Conservation (phyloP, 2,797 vertebrate genomes). For the Micropoecilia bifurca region DNA sequence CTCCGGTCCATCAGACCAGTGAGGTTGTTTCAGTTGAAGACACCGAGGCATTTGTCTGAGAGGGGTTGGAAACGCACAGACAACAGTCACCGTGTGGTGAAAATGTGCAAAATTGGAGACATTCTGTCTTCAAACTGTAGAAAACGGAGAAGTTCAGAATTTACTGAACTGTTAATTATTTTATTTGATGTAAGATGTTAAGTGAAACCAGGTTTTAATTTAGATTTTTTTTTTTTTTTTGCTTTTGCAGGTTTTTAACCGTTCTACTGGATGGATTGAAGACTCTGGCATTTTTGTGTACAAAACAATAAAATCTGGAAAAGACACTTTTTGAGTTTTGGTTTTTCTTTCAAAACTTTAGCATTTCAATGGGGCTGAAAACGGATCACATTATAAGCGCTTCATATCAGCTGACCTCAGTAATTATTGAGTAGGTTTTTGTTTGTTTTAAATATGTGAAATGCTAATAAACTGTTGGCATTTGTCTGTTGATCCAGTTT, state of each 20-base stretch:
- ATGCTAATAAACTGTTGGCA: too few species aligned
- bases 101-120: not conserved
- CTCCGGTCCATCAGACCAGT: slow-evolving; percentile 55
- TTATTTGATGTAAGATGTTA: not conserved
- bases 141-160: not conserved
- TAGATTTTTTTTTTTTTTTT: rapidly evolving
- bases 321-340: slow-evolving; percentile 43
- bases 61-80: slow-evolving; percentile 70
- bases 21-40: slow-evolving; percentile 80
- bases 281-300: slow-evolving; percentile 76
- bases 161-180: not conserved
- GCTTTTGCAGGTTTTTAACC: slow-evolving; percentile 58
- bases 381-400: too few species aligned
- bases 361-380: too few species aligned
- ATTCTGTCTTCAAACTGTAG: not conserved
- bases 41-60: slow-evolving; percentile 99
- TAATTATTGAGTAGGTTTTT: too few species aligned
- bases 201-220: not conserved
- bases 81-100: not conserved
- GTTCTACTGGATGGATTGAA: slow-evolving; percentile 52
- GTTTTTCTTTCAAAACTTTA: not conserved
- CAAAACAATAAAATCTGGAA: slow-evolving; percentile 81
- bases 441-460: too few species aligned
- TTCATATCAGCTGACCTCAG: too few species aligned
- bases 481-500: too few species aligned